Evolutionary conservation across 2,888 invertebrate genomes (phyloP).

Genomic region (Frankliniella intonsa): DNA sequence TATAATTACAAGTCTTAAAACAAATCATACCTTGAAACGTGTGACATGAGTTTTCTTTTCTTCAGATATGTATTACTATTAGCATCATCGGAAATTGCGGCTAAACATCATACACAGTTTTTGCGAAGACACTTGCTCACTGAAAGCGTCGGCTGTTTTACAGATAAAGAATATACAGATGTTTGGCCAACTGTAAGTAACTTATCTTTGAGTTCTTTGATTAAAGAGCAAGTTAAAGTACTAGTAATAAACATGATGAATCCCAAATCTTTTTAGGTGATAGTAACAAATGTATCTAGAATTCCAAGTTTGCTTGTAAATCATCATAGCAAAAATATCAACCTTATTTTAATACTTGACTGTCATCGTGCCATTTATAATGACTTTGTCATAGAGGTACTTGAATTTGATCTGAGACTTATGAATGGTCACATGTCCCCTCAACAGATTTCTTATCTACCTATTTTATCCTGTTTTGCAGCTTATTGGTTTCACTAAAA

Average conservation of each 20-base stretch:
- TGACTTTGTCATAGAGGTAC: not conserved
- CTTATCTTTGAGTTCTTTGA: not conserved
- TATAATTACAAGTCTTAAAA: too few species aligned
- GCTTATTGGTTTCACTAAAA: not conserved
- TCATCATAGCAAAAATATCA: not conserved
- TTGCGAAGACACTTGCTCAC: not conserved
- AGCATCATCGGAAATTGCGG: not conserved
- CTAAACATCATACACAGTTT: not conserved
- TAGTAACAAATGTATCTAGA: not conserved
- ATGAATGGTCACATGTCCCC: not conserved
- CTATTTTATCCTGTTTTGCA: not conserved
- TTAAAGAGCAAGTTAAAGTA: too few species aligned
- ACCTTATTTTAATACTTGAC: not conserved
- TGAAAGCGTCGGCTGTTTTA: not conserved
- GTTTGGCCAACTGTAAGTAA: not conserved
- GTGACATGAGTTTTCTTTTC: too few species aligned
- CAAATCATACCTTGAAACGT: too few species aligned
- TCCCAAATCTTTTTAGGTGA: not conserved
- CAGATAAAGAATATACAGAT: not conserved
- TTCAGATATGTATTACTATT: not conserved
- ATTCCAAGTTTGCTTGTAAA: not conserved
- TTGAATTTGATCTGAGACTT: not conserved
- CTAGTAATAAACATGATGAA: not conserved
- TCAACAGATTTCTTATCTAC: not conserved
- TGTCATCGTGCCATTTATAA: not conserved